These are phyloP conservation scores for Reticulitermes speratus DNA, from an alignment of 1,140 invertebrate species.

Conservation along the genomic window DNA sequence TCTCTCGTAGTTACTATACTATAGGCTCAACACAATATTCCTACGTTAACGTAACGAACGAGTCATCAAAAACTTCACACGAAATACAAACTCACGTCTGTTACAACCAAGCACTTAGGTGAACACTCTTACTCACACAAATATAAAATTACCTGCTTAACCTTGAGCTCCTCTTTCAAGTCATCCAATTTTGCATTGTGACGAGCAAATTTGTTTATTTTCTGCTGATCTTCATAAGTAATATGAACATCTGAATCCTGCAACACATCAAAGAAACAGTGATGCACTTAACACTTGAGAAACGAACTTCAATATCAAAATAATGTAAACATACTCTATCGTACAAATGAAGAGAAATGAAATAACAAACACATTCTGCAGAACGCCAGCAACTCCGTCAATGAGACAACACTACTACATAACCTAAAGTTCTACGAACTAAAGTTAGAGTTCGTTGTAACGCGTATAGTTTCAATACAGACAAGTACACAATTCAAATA, in stretches of 20 bases:
- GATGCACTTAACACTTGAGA: neutral
- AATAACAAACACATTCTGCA: neutral
- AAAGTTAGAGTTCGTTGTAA: neutral
- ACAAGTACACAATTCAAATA: too few relatives aligned
- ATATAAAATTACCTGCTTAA: conserved; percentile 65
- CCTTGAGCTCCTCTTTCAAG: conserved; percentile 85
- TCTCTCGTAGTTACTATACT: too few relatives aligned
- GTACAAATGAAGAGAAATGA: neutral
- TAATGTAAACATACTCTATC: neutral
- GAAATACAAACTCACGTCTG: neutral
- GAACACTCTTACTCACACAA: neutral
- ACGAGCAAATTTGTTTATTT: conserved; percentile 95
- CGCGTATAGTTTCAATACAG: too few relatives aligned
- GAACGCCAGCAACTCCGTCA: neutral
- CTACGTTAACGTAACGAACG: too few relatives aligned
- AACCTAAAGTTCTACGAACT: neutral
- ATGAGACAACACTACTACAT: too few relatives aligned
- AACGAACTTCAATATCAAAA: neutral
- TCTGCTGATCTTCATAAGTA: conserved; percentile 94
- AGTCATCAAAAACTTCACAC: too few relatives aligned
- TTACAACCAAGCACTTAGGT: neutral
- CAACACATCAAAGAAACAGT: conserved; percentile 42
- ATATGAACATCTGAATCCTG: conserved; percentile 91
- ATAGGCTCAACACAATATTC: too few relatives aligned
- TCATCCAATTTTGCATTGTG: conserved; percentile 91